Conservation (phyloP, 2,888 invertebrate genomes). For the Thymelicus sylvestris region DNA sequence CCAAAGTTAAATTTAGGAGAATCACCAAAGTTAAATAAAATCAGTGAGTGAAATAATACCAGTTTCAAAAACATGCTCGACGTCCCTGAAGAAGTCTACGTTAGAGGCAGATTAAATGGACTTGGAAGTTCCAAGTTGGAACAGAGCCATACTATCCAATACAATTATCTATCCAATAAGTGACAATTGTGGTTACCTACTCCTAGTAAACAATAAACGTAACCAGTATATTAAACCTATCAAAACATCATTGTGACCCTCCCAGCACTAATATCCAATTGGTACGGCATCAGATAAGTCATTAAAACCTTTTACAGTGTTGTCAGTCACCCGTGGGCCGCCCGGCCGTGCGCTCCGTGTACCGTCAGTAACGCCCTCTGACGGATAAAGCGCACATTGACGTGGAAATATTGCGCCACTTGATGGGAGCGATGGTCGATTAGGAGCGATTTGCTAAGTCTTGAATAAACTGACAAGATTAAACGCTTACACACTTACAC, state of each 20-base stretch:
- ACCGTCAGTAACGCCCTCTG: conserved; percentile 47
- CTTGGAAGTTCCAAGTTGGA: no score
- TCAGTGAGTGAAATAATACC: no score
- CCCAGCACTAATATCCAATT: conserved; percentile 8
- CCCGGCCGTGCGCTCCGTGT: conserved; percentile 30
- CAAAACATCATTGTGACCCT: conserved; percentile 17
- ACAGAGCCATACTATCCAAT: no score
- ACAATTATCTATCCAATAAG: no score
- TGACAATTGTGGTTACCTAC: no score
- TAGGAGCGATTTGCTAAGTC: not conserved
- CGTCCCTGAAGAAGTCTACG: no score
- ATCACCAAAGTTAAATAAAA: no score
- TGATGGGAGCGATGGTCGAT: not conserved
- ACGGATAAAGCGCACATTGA: conserved; percentile 39
- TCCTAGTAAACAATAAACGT: not conserved
- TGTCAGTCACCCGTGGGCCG: conserved; percentile 20
- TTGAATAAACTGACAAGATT: no score
- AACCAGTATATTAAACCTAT: conserved; percentile 18
- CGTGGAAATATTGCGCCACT: conserved; percentile 24
- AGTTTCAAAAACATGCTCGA: no score
- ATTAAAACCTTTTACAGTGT: conserved; percentile 23
- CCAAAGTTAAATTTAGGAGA: no score
- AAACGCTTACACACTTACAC: no score
- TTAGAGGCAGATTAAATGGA: no score
- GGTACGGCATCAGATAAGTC: conserved; percentile 19